A percentile compares a stretch with the other conserved stretches of the same genome.
phyloP scores from a whole-genome alignment of 2,113 vertebrate species.

The Stigmatopora argus region DNA sequence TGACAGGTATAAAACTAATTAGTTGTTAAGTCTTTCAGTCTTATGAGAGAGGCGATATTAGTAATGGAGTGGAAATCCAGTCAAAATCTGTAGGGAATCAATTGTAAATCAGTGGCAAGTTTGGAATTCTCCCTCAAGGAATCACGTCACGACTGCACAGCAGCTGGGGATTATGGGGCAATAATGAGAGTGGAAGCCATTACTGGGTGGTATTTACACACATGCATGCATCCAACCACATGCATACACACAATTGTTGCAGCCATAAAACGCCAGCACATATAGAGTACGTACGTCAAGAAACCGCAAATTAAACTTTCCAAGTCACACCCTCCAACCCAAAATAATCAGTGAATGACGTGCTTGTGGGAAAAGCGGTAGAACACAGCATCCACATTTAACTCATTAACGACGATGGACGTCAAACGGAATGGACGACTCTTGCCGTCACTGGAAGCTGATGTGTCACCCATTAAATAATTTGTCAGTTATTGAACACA shows the following conservation, averaged over 20 bases:
- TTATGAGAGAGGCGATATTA: constrained; percentile 22
- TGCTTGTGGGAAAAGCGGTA: not conserved
- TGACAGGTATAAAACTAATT: not conserved
- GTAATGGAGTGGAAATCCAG: constrained; percentile 51
- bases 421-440: no score
- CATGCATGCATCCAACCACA: not conserved
- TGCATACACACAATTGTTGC: not conserved
- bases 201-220: constrained; percentile 25
- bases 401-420: not conserved
- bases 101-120: constrained; percentile 60
- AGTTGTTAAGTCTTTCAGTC: not conserved
- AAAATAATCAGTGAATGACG: not conserved
- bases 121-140: constrained; percentile 65
- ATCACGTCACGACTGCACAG: constrained; percentile 50
- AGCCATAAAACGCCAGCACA: not conserved
- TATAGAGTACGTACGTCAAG: not conserved
- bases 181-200: constrained; percentile 58
- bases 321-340: not conserved
- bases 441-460: no score
- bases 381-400: not conserved
- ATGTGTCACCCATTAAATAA: no score
- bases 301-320: constrained; percentile 1
- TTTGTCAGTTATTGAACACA: not conserved
- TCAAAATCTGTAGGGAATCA: constrained; percentile 54
- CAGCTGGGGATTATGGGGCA: constrained; percentile 64